Conservation (phyloP, 2,797 vertebrate species). For the Lepilemur ruficaudatus region DNA sequence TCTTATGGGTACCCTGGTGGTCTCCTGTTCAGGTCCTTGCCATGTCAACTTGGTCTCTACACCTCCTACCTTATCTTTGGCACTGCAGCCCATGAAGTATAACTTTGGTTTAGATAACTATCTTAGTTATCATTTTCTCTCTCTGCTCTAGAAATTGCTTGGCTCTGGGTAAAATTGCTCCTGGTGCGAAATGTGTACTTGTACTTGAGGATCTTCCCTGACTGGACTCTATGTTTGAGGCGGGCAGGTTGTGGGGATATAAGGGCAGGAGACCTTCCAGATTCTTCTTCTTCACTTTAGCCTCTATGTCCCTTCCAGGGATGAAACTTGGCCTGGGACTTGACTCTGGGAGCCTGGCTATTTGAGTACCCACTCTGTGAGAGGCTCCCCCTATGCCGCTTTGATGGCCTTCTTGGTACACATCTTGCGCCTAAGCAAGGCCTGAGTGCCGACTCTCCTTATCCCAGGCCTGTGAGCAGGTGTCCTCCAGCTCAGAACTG, state of each 20-base stretch:
- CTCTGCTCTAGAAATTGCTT: background rate
- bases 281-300: background rate
- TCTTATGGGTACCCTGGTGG: background rate
- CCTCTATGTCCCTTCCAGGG: background rate
- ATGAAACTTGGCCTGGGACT: background rate
- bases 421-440: background rate
- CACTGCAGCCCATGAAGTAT: background rate
- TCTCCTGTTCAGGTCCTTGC: background rate
- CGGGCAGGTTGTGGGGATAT: background rate
- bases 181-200: background rate
- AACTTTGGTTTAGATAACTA: background rate
- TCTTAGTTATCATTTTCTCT: background rate
- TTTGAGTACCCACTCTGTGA: background rate
- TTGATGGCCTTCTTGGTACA: background rate
- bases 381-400: background rate
- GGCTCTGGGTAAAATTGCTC: background rate
- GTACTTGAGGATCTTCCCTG: background rate
- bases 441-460: background rate
- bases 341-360: background rate
- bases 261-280: background rate
- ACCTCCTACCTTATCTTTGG: background rate
- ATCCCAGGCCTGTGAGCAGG: background rate
- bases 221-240: background rate
- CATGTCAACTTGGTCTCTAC: background rate
- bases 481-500: background rate